Evolutionary conservation across 1,140 invertebrate genomes (phyloP).

Genomic region (Drosophila subobscura): DNA sequence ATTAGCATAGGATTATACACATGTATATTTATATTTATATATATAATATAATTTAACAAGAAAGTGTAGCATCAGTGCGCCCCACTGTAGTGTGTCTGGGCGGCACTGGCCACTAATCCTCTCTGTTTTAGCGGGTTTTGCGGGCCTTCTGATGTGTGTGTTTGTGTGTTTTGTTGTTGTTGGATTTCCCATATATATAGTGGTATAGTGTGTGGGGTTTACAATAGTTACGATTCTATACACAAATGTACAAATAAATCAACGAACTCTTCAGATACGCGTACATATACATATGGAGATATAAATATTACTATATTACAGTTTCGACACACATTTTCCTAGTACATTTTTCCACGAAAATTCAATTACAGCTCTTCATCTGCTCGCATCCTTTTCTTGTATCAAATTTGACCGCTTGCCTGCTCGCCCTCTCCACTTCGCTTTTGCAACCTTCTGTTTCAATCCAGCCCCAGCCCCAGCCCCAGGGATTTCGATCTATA

Average conservation of each 20-base stretch:
- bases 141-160: constrained; percentile 13
- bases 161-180: constrained; percentile 7
- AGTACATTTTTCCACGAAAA: constrained; percentile 10
- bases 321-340: constrained; percentile 33
- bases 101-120: constrained; percentile 1
- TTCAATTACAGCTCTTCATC: constrained; percentile 8
- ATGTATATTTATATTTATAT: no score
- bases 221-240: constrained; percentile 59
- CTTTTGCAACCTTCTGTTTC: constrained; percentile 15
- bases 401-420: neutral
- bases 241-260: constrained; percentile 18
- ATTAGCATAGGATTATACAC: constrained; percentile 41
- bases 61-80: constrained; percentile 15
- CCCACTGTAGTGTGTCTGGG: no score
- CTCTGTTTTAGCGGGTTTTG: neutral
- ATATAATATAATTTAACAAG: constrained; percentile 51
- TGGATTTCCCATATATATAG: constrained; percentile 16
- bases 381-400: neutral
- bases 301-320: constrained; percentile 21
- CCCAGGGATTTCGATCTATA: constrained; percentile 4
- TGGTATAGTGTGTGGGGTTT: constrained; percentile 29
- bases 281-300: neutral
- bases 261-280: neutral
- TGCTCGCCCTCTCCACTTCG: constrained; percentile 3
- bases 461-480: neutral